A percentile compares a stretch with the other conserved stretches of the same genome.
Evolutionary conservation across 92 coral and sea anemone genomes (phyloP).

Genomic region (Epizoanthus ramosus): DNA sequence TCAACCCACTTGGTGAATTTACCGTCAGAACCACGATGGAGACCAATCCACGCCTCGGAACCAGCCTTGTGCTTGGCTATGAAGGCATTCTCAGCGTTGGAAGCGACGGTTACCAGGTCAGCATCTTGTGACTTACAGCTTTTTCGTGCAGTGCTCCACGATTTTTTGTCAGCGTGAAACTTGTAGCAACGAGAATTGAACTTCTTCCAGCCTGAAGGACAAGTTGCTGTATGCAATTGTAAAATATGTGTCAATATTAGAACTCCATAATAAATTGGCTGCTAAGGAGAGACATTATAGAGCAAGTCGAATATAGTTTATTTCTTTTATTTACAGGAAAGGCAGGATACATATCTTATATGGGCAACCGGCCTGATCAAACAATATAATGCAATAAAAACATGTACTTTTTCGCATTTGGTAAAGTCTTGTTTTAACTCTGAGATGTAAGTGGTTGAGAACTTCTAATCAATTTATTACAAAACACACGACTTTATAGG

Average conservation of each 20-base stretch:
- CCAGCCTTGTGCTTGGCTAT: too few species aligned
- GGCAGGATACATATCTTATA: not conserved
- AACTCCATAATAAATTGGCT: not conserved
- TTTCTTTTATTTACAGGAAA: too few species aligned
- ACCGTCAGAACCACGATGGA: too few species aligned
- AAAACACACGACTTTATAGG: too few species aligned
- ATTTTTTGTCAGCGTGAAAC: not conserved
- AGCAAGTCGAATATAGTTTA: not conserved
- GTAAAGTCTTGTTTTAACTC: too few species aligned
- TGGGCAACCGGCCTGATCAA: too few species aligned
- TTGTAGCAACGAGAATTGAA: constrained; percentile 1
- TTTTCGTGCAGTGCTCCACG: not conserved
- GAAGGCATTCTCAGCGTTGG: not conserved
- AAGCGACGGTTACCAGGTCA: not conserved
- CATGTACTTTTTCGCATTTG: too few species aligned
- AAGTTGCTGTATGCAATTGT: not conserved
- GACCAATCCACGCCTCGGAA: too few species aligned
- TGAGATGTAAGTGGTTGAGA: too few species aligned
- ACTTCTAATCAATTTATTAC: too few species aligned
- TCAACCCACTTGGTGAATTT: too few species aligned
- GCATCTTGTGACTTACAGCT: not conserved
- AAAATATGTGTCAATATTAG: not conserved
- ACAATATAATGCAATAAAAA: too few species aligned
- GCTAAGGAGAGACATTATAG: not conserved
- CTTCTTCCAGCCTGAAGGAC: constrained; percentile 10